Conservation (phyloP, 1,140 invertebrate genomes). For the Lepidostoma basale region DNA sequence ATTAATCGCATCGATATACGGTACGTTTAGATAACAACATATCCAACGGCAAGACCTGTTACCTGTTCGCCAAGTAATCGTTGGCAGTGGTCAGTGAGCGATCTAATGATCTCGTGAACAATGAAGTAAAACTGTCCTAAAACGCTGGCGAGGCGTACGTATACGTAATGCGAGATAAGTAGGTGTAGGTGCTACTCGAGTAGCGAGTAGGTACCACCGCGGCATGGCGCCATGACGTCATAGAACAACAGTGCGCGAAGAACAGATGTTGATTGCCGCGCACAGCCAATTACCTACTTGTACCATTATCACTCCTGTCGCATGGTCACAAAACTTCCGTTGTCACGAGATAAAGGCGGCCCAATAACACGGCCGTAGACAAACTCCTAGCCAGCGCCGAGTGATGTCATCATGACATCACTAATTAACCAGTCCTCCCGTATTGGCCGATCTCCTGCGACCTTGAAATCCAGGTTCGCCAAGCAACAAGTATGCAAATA, state of each 20-base stretch:
- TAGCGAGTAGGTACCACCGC: neutral
- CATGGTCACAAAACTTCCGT: constrained; percentile 13
- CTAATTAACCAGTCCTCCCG: constrained; percentile 38
- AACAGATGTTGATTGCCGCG: constrained; percentile 8
- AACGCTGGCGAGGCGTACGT: too few relatives aligned
- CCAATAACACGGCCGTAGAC: constrained; percentile 10
- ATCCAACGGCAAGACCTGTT: neutral
- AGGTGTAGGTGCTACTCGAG: too few relatives aligned
- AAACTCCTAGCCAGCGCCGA: neutral
- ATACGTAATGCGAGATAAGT: too few relatives aligned
- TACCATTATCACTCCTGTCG: neutral
- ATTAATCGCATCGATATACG: too few relatives aligned
- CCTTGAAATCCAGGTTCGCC: constrained; percentile 40
- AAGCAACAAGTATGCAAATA: constrained; percentile 47
- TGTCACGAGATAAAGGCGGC: constrained; percentile 1
- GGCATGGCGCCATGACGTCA: constrained; percentile 27
- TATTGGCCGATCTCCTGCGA: constrained; percentile 35
- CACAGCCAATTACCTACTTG: constrained; percentile 15
- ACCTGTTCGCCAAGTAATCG: neutral
- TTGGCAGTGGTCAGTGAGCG: constrained; percentile 18
- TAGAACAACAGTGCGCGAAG: constrained; percentile 3
- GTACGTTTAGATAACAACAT: neutral
- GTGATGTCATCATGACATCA: constrained; percentile 47
- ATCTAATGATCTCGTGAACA: too few relatives aligned
- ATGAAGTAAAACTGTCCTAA: too few relatives aligned